phyloP scores from a whole-genome alignment of 2,888 invertebrate genomes.

The Papilio protenor region DNA sequence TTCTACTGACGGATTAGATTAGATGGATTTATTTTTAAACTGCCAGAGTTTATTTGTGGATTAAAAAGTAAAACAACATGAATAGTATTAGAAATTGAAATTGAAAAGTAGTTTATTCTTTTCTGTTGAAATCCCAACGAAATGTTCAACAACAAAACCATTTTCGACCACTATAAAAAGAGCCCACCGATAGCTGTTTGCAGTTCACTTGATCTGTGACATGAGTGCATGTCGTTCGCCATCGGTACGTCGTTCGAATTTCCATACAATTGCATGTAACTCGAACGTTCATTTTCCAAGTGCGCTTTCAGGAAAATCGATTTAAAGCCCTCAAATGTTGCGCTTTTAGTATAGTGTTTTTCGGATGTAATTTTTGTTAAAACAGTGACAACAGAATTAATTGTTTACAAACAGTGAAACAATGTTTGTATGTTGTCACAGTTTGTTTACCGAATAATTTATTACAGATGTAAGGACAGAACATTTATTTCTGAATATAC shows the following conservation, averaged over 20 bases:
- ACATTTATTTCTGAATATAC: too few species aligned
- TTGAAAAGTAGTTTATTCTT: too few species aligned
- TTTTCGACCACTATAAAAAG: conserved; percentile 1
- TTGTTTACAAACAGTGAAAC: too few species aligned
- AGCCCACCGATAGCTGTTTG: conserved; percentile 27
- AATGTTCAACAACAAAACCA: background rate
- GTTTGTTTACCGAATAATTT: too few species aligned
- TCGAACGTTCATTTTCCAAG: conserved; percentile 1
- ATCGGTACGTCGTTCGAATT: conserved; percentile 7
- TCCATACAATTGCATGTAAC: conserved; percentile 28
- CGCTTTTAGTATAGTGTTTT: background rate
- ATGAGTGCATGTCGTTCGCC: conserved; percentile 20
- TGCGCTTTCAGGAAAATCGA: conserved; percentile 28
- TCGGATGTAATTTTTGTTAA: background rate
- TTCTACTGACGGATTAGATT: too few species aligned
- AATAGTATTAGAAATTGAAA: too few species aligned
- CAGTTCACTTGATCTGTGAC: conserved; percentile 26
- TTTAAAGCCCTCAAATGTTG: conserved; percentile 22
- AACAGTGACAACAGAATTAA: too few species aligned
- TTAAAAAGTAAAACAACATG: too few species aligned
- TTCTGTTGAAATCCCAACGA: background rate
- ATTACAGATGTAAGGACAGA: too few species aligned
- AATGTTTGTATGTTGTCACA: too few species aligned
- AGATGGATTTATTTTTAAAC: too few species aligned
- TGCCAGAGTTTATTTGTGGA: too few species aligned